These are phyloP conservation scores for Pollimyrus isidori DNA, from an alignment of 2,113 vertebrate species.

Conservation along the genomic window DNA sequence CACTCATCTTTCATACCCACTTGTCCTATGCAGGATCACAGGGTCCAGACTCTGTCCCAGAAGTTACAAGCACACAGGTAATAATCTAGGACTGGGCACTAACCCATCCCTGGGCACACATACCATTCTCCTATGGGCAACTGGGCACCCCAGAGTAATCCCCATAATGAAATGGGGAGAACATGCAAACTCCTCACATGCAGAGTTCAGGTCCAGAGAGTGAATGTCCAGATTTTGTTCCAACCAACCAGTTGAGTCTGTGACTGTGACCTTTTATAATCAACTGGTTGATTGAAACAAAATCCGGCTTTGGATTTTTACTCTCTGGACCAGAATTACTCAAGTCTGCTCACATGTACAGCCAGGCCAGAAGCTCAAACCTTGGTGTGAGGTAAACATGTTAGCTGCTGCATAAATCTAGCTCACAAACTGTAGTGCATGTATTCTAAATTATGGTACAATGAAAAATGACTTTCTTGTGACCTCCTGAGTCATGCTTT, in stretches of 20 bases:
- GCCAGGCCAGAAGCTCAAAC: not conserved
- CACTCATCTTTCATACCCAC: not conserved
- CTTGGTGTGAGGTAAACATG: not conserved
- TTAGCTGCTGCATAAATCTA: not conserved
- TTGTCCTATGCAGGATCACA: not conserved
- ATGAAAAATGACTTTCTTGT: not conserved
- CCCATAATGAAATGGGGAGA: not conserved
- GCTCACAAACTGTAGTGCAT: not conserved
- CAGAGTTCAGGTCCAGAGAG: too few relatives aligned
- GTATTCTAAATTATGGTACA: not conserved
- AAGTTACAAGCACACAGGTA: not conserved
- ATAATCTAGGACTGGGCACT: not conserved
- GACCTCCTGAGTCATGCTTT: not conserved
- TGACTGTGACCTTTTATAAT: too few relatives aligned
- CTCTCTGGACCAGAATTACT: too few relatives aligned
- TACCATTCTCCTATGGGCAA: not conserved
- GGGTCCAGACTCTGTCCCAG: not conserved
- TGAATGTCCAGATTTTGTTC: too few relatives aligned
- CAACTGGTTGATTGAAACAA: too few relatives aligned
- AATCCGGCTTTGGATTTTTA: too few relatives aligned
- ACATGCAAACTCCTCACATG: not conserved
- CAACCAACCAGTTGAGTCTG: too few relatives aligned
- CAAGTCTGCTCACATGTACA: not conserved
- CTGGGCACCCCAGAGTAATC: not conserved
- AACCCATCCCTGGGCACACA: not conserved